Base-by-base conservation (phyloP, 2,888 invertebrate genomes). In the Conus canariensis region DNA sequence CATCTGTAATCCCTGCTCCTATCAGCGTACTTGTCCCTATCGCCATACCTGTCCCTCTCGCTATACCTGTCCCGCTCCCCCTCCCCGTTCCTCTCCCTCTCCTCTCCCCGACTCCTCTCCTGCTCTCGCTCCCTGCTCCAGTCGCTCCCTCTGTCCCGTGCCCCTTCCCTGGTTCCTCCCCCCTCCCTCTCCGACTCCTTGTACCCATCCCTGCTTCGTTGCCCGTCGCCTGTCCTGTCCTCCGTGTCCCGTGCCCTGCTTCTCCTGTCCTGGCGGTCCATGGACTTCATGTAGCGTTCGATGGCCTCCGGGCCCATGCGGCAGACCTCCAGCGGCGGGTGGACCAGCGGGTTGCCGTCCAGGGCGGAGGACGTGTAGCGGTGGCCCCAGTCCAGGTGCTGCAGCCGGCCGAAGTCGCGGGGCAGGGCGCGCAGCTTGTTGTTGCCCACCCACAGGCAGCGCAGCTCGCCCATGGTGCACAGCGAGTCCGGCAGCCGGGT, bases 371-470 rank as follows among this genome's bases (percentile, higher is more conserved):
- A 95, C 4, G 95, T 95, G 92, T 95, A 95, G 12, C 93, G 90
- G 85, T 91, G 89, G 64, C 88, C 95, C 96, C 96, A 96, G 92
- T 96, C 96, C 83, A 96, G 92, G 74, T 94, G 93, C 56, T 90
- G 92, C 82, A 96, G 93, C 16, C 94, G 93, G 8, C 95, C 95
- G 91, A 96, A 95, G 59, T 94, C 90, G 88, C 94, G 92, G 16
- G 96, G 96, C 45, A 96, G 93, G 60, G 92, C 92, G 14, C 92
- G 91, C 22, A 97, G 92, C 6, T 94, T 92, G 92, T 97, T 97
- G 92, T 95, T 93, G 8, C 97, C 96, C 9, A 97, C 91, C 95
- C 96, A 96, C 14, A 97, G 94, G 90, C 95, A 95, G 16, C 95
- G 93, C 67, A 97, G 94, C n/a, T 95, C 94, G 64, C 93, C 93